phyloP scores from a whole-genome alignment of 2,113 vertebrate species.

The Xyrauchen texanus region DNA sequence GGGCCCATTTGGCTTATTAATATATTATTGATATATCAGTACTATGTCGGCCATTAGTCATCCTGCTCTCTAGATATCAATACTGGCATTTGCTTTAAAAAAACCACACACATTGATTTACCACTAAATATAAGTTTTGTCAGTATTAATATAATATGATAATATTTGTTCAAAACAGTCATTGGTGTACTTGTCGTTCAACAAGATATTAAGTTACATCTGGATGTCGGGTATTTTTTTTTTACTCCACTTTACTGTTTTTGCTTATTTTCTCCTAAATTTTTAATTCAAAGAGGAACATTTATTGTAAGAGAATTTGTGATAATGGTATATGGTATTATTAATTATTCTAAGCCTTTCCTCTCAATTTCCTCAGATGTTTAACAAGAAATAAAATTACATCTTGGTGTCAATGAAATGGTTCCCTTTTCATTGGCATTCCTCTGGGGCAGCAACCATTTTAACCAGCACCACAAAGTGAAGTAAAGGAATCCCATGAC shows the following conservation, averaged over 20 bases:
- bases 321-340: background rate
- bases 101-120: too few relatives aligned
- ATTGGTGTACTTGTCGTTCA: too few relatives aligned
- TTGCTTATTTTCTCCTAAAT: too few relatives aligned
- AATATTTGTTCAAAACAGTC: too few relatives aligned
- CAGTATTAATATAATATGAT: too few relatives aligned
- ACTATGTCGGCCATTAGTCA: too few relatives aligned
- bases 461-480: constrained; percentile 12
- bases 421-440: constrained; percentile 18
- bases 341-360: background rate
- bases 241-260: background rate
- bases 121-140: too few relatives aligned
- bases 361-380: constrained; percentile 13
- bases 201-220: too few relatives aligned
- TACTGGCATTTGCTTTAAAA: too few relatives aligned
- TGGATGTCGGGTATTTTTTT: background rate
- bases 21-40: too few relatives aligned
- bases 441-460: background rate
- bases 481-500: constrained; percentile 33
- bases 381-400: constrained; percentile 15
- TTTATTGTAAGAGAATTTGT: background rate
- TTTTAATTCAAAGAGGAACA: background rate
- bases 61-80: too few relatives aligned
- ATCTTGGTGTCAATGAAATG: constrained; percentile 23
- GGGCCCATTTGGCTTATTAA: too few relatives aligned